Base-by-base conservation (phyloP, 2,888 invertebrate species). In the Candidula unifasciata region DNA sequence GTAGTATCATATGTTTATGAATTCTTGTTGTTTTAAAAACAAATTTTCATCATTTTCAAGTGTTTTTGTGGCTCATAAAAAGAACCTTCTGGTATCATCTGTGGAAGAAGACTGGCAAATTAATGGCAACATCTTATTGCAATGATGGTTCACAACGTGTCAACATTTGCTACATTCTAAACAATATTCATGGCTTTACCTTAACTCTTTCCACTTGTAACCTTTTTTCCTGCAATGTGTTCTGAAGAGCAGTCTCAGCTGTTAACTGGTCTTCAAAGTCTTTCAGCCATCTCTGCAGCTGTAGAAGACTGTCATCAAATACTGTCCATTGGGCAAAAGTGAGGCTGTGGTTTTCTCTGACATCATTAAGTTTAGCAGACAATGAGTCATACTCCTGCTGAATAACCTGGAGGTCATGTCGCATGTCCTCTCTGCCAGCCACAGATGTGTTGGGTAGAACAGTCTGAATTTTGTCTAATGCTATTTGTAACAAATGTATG, bases 281-380 rank as follows among this genome's bases (percentile, higher is more conserved):
- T 44, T 95, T 95, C 81, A 98, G 93, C 98, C 98, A 98, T 73
- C 95, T 95, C 88, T 96, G 95, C 13, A 98, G 95, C 77, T 95
- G 95, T 83, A 96, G 96, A 21, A 96, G 95, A 89, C 96, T 96
- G 90, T 98, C 97, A 93, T 98, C 97, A 92, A 97, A 97, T 3
- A 97, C 97, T n/a, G 96, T 96, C 98, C 97, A 98, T 90, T 96
- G 97, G 92, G 97, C 96, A 83, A 97, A 95, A 93, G 97, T 97
- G 0, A 96, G 96, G 93, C 97, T 97, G 54, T 98, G 95, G 90
- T 97, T 96, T 84, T 97, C 95, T 82, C 90, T 89, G 0, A 89
- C 89, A 54, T 96, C 96, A 79, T 96, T 95, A 81, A 98, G 96
- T 82, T 96, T 96, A 89, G 96, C 97, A 81, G 96, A 96, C 0